Percentiles rank a stretch among this genome's conserved stretches.
These are phyloP conservation scores for Dryoscopus gambensis DNA, from an alignment of 2,113 vertebrate species.

Conservation along the genomic window DNA sequence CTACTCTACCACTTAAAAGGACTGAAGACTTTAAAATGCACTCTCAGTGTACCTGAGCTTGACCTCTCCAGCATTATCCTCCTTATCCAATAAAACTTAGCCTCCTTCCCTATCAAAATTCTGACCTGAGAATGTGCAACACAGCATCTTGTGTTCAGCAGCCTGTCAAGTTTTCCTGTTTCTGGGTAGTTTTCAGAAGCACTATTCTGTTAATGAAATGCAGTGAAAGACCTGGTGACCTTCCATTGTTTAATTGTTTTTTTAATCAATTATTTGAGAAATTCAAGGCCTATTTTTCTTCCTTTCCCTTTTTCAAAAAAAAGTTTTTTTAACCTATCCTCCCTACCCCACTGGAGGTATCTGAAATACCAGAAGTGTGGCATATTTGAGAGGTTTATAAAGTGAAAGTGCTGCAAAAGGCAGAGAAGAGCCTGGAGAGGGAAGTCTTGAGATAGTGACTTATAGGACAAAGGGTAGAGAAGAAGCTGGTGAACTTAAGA, in stretches of 20 bases:
- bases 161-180: not conserved
- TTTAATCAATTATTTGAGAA: not conserved
- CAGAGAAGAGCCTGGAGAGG: not conserved
- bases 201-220: not conserved
- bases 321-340: not conserved
- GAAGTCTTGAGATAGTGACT: not conserved
- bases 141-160: not conserved
- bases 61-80: not conserved
- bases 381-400: not conserved
- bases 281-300: not conserved
- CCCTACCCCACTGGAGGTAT: not conserved
- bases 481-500: not conserved
- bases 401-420: not conserved
- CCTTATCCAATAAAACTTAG: not conserved
- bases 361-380: not conserved
- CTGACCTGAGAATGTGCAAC: not conserved
- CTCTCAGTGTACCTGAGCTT: not conserved
- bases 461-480: not conserved
- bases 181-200: not conserved
- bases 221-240: not conserved
- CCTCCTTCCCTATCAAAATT: not conserved
- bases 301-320: not conserved
- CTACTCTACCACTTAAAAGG: not conserved
- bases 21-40: not conserved
- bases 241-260: not conserved